Conservation (phyloP, 1,140 invertebrate genomes). For the Anoplolepis gracilipes region DNA sequence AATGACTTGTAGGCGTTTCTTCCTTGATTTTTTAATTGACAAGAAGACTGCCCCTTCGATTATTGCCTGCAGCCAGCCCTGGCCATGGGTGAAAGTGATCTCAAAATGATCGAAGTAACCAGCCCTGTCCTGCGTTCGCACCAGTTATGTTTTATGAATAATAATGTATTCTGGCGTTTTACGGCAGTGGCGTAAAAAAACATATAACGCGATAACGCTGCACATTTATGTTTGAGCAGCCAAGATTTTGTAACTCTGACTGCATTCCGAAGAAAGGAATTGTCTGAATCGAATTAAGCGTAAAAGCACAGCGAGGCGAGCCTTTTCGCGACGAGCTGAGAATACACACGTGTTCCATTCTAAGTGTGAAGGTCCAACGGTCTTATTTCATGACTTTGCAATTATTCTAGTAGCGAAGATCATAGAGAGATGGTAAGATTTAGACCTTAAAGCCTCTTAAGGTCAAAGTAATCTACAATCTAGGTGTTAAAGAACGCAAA, state of each 20-base stretch:
- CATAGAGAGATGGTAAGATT: background rate
- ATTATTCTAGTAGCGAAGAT: background rate
- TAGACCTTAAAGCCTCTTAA: background rate
- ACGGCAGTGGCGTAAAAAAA: slow-evolving; percentile 71
- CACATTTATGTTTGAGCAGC: slow-evolving; percentile 53
- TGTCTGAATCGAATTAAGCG: background rate
- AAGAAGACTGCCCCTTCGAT: background rate
- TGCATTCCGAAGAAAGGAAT: slow-evolving; percentile 60
- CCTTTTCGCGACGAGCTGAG: background rate
- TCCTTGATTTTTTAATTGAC: background rate
- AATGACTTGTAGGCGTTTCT: background rate
- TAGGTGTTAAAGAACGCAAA: slow-evolving; percentile 6
- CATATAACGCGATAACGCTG: background rate
- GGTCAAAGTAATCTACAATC: slow-evolving; percentile 14
- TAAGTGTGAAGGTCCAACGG: background rate
- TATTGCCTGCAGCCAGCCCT: background rate
- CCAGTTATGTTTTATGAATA: slow-evolving; percentile 66
- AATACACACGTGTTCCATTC: background rate
- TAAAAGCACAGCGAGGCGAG: background rate
- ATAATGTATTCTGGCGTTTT: slow-evolving; percentile 69
- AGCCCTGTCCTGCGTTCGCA: slow-evolving; percentile 37
- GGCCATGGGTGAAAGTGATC: slow-evolving; percentile 80
- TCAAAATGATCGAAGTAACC: slow-evolving; percentile 73
- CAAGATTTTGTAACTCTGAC: slow-evolving; percentile 74
- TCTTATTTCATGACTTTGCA: background rate